Conservation (phyloP, 1,140 invertebrate genomes). For the Tachypleus tridentatus region DNA sequence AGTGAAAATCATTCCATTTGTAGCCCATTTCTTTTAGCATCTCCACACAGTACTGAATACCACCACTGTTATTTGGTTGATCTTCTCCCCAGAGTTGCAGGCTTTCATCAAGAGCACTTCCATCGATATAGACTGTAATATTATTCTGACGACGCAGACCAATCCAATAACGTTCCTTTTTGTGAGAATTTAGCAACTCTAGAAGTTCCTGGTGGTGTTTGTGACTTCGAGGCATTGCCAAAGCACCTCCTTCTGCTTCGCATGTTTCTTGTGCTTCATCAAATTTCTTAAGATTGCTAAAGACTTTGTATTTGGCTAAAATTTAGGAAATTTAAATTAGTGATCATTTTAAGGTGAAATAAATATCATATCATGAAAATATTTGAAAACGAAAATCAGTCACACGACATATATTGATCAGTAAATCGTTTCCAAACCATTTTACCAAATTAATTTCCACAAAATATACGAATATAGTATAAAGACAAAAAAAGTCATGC, state of each 20-base stretch:
- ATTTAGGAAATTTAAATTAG: not conserved
- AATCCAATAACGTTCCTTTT: conserved; percentile 18
- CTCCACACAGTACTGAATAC: conserved; percentile 21
- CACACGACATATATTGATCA: too few relatives aligned
- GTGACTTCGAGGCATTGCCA: conserved; percentile 17
- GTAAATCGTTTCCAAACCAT: too few relatives aligned
- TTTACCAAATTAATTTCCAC: too few relatives aligned
- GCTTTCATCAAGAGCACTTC: conserved; percentile 2
- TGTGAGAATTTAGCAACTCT: conserved; percentile 14
- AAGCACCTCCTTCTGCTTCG: conserved; percentile 8
- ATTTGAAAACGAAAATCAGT: too few relatives aligned
- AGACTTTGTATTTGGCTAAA: conserved; percentile 18
- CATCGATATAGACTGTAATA: conserved; percentile 18
- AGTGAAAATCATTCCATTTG: conserved; percentile 24
- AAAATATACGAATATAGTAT: too few relatives aligned
- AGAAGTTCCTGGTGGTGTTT: conserved; percentile 18
- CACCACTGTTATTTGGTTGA: conserved; percentile 22
- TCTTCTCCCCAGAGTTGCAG: conserved; percentile 19
- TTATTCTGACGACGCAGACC: conserved; percentile 15
- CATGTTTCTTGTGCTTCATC: conserved; percentile 18
- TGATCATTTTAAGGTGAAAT: too few relatives aligned
- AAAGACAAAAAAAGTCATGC: too few relatives aligned
- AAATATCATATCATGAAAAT: too few relatives aligned
- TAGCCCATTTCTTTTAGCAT: conserved; percentile 21
- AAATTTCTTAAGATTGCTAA: conserved; percentile 17